These are phyloP conservation scores for Lasaia peninsularis DNA, from an alignment of 1,140 invertebrate genomes.

Conservation along the genomic window DNA sequence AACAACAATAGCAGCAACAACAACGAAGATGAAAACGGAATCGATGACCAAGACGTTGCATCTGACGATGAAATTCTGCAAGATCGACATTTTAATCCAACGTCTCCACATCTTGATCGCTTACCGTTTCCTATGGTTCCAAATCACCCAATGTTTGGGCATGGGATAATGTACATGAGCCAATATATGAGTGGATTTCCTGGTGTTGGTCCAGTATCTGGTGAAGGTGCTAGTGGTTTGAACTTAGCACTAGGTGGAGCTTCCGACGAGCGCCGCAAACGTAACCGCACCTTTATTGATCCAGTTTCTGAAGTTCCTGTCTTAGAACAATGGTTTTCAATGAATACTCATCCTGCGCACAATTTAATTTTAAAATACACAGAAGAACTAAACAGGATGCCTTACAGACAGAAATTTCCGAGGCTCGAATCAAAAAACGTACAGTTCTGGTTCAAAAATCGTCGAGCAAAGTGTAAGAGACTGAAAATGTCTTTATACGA, in stretches of 20 bases:
- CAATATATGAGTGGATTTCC: slow-evolving; percentile 86
- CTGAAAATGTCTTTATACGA: slow-evolving; percentile 92
- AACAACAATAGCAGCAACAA: slow-evolving; percentile 75
- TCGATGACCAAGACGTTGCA: slow-evolving; percentile 58
- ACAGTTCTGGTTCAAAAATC: slow-evolving; percentile 98
- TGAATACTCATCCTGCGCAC: slow-evolving; percentile 98
- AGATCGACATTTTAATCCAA: slow-evolving; percentile 62
- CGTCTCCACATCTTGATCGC: slow-evolving; percentile 69
- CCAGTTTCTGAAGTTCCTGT: slow-evolving; percentile 98
- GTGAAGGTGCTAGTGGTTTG: slow-evolving; percentile 75
- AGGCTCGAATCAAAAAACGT: slow-evolving; percentile 98
- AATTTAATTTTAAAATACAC: slow-evolving; percentile 98
- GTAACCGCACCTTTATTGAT: slow-evolving; percentile 99
- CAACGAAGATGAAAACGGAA: slow-evolving; percentile 74
- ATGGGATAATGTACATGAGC: slow-evolving; percentile 94
- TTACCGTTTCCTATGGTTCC: slow-evolving; percentile 86
- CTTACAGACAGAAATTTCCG: slow-evolving; percentile 97
- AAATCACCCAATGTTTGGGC: slow-evolving; percentile 88
- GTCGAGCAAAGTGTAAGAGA: slow-evolving; percentile 96
- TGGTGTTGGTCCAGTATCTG: slow-evolving; percentile 64
- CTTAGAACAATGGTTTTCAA: slow-evolving; percentile 97
- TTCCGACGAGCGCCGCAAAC: slow-evolving; percentile 91
- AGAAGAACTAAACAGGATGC: slow-evolving; percentile 96
- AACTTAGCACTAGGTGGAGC: slow-evolving; percentile 81
- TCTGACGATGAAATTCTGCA: slow-evolving; percentile 68